Evolutionary conservation across 1,140 invertebrate species (phyloP), one percentile per base, ranked within the genome.

Genomic region (Drepana arcuata): DNA sequence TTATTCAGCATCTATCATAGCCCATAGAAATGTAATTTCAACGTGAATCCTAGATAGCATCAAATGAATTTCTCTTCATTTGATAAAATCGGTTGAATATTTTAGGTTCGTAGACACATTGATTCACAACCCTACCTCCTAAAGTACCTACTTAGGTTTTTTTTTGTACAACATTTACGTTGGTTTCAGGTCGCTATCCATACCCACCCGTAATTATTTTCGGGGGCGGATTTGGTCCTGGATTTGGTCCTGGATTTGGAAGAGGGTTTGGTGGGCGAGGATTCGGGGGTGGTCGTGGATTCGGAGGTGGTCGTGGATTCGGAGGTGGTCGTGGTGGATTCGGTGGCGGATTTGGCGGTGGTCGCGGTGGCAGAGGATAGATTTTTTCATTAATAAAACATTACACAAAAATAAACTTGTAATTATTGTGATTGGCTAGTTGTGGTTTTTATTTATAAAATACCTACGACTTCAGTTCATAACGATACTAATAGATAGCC

Each of bases 311-410:
- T 9, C 12, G 32, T 7, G 47, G 50, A 7, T 35, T 41, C 9
- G 25, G 42, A 2, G 21, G 41, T 1, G 46, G 53, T 16, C 48
- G 60, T 10, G 26, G 50, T 14, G 42, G 50, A 23, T 42, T 48
- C 13, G 50, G 58, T 13, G 44, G 58, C 12, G 47, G 46, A 7
- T 21, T 24, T 13, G 51, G 47, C 1, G 42, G 51, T 24, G 57
- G 63, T 7, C 21, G 49, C 14, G 57, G 64, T 23, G 50, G 60
- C 18, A 51, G 60, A 35, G 54, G 60, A 36, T 60, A 42, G 37
- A 18, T 18, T 26, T 27, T 13, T 16, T 3, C n/a, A 24, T 14
- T 21, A 11, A 27, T 21, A 21, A 5, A 21, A 5, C 9, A 5
- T 5, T 9, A 9, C 18, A 5, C 18, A 21, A 9, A 21, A 21